A percentile compares a stretch with the other conserved stretches of the same genome.
These are phyloP conservation scores for Sebastes nivosus DNA, from an alignment of 2,797 vertebrate genomes.

Conservation along the genomic window DNA sequence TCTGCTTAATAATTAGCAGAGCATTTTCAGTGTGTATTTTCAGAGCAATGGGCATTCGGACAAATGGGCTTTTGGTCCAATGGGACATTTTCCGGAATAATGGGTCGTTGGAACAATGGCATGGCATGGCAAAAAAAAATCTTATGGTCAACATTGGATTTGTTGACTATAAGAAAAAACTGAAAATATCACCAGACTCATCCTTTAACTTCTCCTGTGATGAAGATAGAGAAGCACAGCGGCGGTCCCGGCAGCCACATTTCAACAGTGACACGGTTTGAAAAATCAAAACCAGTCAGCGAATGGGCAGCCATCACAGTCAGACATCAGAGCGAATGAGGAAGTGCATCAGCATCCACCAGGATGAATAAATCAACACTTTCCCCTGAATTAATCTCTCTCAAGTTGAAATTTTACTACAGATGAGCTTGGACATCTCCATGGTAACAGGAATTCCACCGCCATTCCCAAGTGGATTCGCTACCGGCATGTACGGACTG, in stretches of 20 bases:
- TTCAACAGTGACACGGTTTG: constrained; percentile 32
- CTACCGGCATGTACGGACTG: constrained; percentile 52
- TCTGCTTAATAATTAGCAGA: no score
- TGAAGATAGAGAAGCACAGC: background rate
- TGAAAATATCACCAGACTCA: background rate
- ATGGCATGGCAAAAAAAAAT: background rate
- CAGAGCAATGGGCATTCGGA: no score
- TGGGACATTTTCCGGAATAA: no score
- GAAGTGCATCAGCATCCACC: constrained; percentile 70
- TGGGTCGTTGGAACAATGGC: background rate
- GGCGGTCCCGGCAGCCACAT: background rate
- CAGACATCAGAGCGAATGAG: constrained; percentile 75
- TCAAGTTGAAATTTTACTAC: constrained; percentile 79
- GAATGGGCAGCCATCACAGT: constrained; percentile 49
- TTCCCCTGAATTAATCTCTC: constrained; percentile 83
- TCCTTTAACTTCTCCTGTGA: background rate
- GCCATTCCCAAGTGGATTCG: constrained; percentile 71
- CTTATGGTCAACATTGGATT: background rate
- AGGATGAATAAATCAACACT: constrained; percentile 81
- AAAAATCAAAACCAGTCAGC: constrained; percentile 61
- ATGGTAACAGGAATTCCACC: constrained; percentile 80
- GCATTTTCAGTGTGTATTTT: no score
- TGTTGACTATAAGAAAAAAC: no score
- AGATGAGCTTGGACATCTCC: constrained; percentile 80
- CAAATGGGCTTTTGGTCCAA: accelerated